Conservation (phyloP, 2,888 invertebrate species). For the Tubulanus polymorphus region DNA sequence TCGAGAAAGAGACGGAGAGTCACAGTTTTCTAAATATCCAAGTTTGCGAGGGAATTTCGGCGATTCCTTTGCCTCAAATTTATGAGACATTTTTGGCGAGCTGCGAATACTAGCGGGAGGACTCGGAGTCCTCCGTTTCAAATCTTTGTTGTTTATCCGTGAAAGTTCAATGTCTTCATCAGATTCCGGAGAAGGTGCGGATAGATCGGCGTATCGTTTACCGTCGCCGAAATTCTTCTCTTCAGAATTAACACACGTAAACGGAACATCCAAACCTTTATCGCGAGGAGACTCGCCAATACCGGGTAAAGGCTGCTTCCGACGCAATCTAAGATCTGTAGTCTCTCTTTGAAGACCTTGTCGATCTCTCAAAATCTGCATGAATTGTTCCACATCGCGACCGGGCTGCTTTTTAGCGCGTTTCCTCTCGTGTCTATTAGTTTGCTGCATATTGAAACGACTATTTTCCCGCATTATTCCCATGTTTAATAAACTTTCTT, state of each 20-base stretch:
- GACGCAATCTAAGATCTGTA: slow-evolving; percentile 5
- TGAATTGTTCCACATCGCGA: slow-evolving; percentile 1
- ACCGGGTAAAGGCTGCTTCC: slow-evolving; percentile 6
- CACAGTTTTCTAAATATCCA: neutral
- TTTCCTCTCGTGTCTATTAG: no score
- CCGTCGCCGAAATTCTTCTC: neutral
- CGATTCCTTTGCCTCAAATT: no score
- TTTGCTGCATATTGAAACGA: no score
- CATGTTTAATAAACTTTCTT: no score
- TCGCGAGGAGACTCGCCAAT: slow-evolving; percentile 6
- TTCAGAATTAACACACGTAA: neutral
- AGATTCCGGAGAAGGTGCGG: neutral
- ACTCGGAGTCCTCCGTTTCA: neutral
- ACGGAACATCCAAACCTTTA: neutral
- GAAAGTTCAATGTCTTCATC: neutral
- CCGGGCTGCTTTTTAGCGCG: no score
- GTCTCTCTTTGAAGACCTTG: slow-evolving; percentile 12
- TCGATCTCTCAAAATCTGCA: slow-evolving; percentile 8
- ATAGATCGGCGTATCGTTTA: no score
- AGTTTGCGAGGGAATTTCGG: no score
- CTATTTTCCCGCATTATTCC: no score
- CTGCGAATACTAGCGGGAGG: slow-evolving; percentile 3
- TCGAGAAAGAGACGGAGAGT: neutral
- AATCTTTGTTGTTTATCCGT: neutral
- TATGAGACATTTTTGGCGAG: no score